phyloP scores from a whole-genome alignment of 2,888 invertebrate genomes.

The Mesoligia furuncula region DNA sequence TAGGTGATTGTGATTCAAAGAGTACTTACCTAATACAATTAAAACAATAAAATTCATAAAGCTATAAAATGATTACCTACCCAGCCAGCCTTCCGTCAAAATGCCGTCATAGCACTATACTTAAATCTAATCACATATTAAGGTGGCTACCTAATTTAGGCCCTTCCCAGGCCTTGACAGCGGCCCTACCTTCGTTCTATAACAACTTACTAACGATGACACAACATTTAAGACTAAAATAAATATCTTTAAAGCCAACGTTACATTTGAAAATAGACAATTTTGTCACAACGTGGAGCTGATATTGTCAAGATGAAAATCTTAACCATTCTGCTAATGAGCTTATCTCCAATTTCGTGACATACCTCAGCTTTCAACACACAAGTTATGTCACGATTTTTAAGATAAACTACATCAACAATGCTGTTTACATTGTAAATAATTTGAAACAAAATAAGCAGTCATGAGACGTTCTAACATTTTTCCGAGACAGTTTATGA shows the following conservation, averaged over 20 bases:
- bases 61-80: neutral
- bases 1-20: neutral
- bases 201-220: constrained; percentile 13
- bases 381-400: neutral
- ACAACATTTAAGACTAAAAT: constrained; percentile 22
- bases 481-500: neutral
- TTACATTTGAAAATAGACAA: constrained; percentile 9
- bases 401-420: neutral
- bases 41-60: neutral
- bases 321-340: neutral
- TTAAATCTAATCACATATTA: constrained; percentile 36
- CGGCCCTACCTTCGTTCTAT: constrained; percentile 35
- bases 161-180: constrained; percentile 55
- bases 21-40: neutral
- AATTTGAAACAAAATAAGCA: neutral
- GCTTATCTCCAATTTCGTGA: constrained; percentile 13
- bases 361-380: neutral
- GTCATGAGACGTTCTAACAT: too few species aligned
- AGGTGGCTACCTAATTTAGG: constrained; percentile 12
- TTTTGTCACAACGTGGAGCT: neutral
- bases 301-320: constrained; percentile 10
- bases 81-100: neutral
- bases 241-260: constrained; percentile 44
- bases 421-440: neutral
- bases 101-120: constrained; percentile 19